Evolutionary conservation across 2,797 vertebrate genomes (phyloP), one percentile per base, ranked within the genome.

Genomic region (Orientallactaga sibirica): DNA sequence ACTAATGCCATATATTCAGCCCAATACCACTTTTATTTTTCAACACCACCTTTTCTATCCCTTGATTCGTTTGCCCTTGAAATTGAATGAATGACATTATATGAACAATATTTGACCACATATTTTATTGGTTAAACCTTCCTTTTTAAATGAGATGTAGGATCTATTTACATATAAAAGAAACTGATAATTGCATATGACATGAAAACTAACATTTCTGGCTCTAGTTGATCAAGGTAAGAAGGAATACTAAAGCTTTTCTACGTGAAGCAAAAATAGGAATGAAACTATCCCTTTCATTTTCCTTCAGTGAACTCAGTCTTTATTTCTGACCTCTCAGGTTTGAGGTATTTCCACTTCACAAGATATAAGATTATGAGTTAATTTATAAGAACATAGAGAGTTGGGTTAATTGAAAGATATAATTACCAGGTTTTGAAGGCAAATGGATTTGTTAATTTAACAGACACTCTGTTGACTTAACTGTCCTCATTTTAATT

Each of bases 361-460:
- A 12, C 1, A 97, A 97, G 96, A 97, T 97, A 83, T 95, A 97
- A 98, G 84, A 85, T 96, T 97, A 93, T 64, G 95, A 98, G 97
- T 97, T 98, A 98, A 98, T 98, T 98, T 98, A 96, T 97, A 98
- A 97, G 96, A 97, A 95, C 85, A 79, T 92, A 96, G 96, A 98
- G 96, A 98, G 97, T 98, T 98, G 96, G 96, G 97, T 98, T 98
- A 98, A 98, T 98, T 98, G 98, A 98, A 98, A 98, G 97, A 97
- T 98, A 97, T 98, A 98, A 98, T 98, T 98, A 98, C 98, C 98
- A 98, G 97, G 98, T 98, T 97, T 98, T 98, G 96, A 94, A 98
- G 96, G 98, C 95, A 91, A 98, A 98, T 94, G 94, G 97, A 92
- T 96, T 98, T 98, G 98, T 98, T 98, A 98, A 98, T 98, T 98